Evolutionary conservation across 2,888 invertebrate genomes (phyloP).

Genomic region (Opisthograptis luteolata): DNA sequence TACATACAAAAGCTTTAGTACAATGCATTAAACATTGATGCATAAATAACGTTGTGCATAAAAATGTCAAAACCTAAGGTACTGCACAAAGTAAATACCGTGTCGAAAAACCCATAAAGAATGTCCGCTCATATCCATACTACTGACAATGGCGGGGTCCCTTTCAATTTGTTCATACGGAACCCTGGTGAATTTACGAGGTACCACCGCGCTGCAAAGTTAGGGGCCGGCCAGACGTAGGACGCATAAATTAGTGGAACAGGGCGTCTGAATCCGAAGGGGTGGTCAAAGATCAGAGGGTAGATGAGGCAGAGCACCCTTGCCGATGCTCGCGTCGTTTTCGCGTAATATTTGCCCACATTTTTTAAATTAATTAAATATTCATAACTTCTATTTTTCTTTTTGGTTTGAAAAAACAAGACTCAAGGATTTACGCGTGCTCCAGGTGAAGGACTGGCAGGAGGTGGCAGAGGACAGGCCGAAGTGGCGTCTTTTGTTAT

Average conservation of each 20-base stretch:
- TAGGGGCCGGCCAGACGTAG: constrained; percentile 60
- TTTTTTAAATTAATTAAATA: no score
- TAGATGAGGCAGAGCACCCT: constrained; percentile 31
- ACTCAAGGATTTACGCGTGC: no score
- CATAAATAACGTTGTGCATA: neutral
- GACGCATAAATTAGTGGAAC: constrained; percentile 71
- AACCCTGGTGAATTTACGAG: constrained; percentile 54
- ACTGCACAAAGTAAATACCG: constrained; percentile 27
- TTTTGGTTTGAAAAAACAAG: no score
- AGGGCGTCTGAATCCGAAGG: constrained; percentile 56
- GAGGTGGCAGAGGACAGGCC: no score
- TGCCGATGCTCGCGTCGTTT: constrained; percentile 9
- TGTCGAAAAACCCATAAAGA: constrained; percentile 56
- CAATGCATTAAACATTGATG: no score
- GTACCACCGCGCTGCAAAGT: constrained; percentile 45
- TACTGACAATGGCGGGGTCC: constrained; percentile 39
- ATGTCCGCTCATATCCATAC: constrained; percentile 46
- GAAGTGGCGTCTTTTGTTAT: no score
- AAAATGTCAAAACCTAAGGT: neutral
- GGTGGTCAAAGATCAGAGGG: constrained; percentile 51
- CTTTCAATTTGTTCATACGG: constrained; percentile 73
- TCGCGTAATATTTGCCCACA: neutral
- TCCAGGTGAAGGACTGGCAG: no score
- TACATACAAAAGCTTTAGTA: no score
- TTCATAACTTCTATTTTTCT: no score